phyloP scores from a whole-genome alignment of 2,113 vertebrate species.

The Taxidea taxus region DNA sequence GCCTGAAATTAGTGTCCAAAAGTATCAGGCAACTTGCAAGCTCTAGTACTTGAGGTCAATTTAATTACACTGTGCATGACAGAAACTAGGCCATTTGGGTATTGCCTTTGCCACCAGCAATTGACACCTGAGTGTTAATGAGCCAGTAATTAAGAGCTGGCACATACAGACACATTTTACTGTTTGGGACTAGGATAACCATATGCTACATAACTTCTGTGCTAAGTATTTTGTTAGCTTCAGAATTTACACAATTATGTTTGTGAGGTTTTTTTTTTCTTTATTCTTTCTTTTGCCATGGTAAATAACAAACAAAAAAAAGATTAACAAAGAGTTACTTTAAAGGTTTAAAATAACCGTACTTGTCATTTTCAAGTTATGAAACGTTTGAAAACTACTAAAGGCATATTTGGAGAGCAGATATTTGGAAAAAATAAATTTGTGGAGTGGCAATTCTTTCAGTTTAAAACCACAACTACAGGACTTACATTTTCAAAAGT shows the following conservation, averaged over 20 bases:
- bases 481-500: neutral
- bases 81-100: conserved; percentile 86
- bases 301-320: neutral
- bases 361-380: conserved; percentile 53
- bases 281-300: neutral
- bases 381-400: neutral
- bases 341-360: neutral
- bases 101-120: conserved; percentile 88
- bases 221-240: conserved; percentile 80
- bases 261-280: neutral
- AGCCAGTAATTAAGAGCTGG: conserved; percentile 91
- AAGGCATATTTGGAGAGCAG: neutral
- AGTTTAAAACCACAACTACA: neutral
- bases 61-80: conserved; percentile 88
- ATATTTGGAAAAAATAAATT: neutral
- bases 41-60: conserved; percentile 85
- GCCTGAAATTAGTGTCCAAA: conserved; percentile 81
- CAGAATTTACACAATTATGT: conserved; percentile 62
- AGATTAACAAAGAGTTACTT: neutral
- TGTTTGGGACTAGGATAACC: conserved; percentile 84
- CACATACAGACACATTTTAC: conserved; percentile 83
- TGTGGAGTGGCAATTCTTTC: neutral
- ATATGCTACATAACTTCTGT: conserved; percentile 86
- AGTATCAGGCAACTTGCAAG: conserved; percentile 82
- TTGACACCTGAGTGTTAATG: conserved; percentile 92